These are phyloP conservation scores for Monopterus albus DNA, from an alignment of 2,113 vertebrate genomes.

Conservation along the genomic window DNA sequence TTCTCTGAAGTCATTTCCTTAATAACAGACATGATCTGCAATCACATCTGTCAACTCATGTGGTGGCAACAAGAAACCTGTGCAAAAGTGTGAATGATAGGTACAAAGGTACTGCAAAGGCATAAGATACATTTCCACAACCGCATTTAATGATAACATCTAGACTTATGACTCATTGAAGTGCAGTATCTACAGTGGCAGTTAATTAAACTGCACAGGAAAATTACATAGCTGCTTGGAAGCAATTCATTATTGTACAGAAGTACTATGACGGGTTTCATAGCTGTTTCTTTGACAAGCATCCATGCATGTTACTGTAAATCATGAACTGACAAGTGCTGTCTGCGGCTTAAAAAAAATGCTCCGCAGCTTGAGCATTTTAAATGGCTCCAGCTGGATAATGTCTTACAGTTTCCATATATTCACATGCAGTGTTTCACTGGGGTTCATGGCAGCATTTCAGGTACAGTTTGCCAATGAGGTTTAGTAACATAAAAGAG, in stretches of 20 bases:
- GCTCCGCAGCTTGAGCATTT: conserved; percentile 34
- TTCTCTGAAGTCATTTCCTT: conserved; percentile 18
- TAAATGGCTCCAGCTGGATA: conserved; percentile 34
- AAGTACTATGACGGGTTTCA: conserved; percentile 9
- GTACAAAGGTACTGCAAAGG: neutral
- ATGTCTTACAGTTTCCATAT: conserved; percentile 28
- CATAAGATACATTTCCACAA: conserved; percentile 19
- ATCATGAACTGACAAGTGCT: conserved; percentile 34
- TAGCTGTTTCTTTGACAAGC: conserved; percentile 26
- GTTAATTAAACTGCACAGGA: conserved; percentile 31
- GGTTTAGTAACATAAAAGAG: conserved; percentile 46
- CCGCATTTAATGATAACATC: conserved; percentile 30
- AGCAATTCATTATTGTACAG: conserved; percentile 33
- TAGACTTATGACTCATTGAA: conserved; percentile 46
- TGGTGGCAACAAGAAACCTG: neutral
- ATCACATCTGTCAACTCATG: conserved; percentile 7
- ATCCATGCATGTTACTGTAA: conserved; percentile 35
- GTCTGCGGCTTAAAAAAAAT: conserved; percentile 32
- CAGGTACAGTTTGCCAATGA: conserved; percentile 28
- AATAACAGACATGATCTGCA: too few relatives aligned
- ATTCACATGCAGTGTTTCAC: conserved; percentile 30
- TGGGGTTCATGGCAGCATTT: conserved; percentile 27
- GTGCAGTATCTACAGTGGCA: conserved; percentile 29
- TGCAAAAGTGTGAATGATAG: neutral
- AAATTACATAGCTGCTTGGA: conserved; percentile 25